Evolutionary conservation across 2,888 invertebrate species (phyloP).

Genomic region (Ormia ochracea): DNA sequence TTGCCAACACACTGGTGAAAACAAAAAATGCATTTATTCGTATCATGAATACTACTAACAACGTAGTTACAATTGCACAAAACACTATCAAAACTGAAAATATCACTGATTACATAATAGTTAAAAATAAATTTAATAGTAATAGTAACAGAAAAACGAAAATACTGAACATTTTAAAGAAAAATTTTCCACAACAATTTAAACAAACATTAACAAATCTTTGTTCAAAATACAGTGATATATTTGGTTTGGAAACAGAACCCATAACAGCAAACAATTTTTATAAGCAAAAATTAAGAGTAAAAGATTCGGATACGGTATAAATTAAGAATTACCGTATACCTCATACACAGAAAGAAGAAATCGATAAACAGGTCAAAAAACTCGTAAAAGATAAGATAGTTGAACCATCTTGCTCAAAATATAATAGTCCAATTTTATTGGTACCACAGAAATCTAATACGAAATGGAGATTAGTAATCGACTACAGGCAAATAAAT

Average conservation of each 20-base stretch:
- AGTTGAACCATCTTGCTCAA: not conserved
- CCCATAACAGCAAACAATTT: slow-evolving; percentile 29
- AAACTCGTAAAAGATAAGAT: slow-evolving; percentile 16
- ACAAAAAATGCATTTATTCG: not conserved
- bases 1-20: not conserved
- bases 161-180: slow-evolving; percentile 16
- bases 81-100: not conserved
- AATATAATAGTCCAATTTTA: slow-evolving; percentile 2
- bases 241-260: slow-evolving; percentile 57
- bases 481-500: too few species aligned
- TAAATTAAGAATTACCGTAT: slow-evolving; percentile 26
- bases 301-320: too few species aligned
- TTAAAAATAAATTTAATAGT: not conserved
- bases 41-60: slow-evolving; percentile 12
- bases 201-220: slow-evolving; percentile 1
- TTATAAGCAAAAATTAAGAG: slow-evolving; percentile 32
- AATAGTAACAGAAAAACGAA: not conserved
- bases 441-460: too few species aligned
- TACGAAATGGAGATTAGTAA: slow-evolving; percentile 34
- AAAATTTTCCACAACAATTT: slow-evolving; percentile 27
- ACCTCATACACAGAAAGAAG: slow-evolving; percentile 10
- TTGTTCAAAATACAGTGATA: slow-evolving; percentile 39
- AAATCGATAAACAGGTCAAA: slow-evolving; percentile 30
- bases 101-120: not conserved
- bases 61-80: not conserved